phyloP scores from a whole-genome alignment of 2,797 vertebrate genomes.

The Podarcis siculus region DNA sequence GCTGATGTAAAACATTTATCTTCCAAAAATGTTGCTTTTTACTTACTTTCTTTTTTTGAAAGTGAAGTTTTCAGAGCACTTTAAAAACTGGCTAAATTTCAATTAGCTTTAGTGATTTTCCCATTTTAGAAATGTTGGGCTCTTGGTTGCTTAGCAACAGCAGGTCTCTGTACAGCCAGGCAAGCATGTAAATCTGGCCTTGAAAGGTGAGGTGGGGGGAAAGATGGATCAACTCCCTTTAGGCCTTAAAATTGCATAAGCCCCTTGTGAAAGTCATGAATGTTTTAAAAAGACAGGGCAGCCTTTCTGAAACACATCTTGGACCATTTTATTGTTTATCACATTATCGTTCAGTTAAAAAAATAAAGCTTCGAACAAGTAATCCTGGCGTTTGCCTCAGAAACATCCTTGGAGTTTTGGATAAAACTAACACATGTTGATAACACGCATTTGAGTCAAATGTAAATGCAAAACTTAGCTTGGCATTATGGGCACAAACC shows the following conservation, averaged over 20 bases:
- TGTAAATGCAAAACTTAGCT: no score
- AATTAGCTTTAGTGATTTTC: constrained; percentile 50
- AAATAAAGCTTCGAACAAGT: neutral
- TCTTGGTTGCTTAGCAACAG: constrained; percentile 62
- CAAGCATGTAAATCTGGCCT: constrained; percentile 16
- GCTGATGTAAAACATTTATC: neutral
- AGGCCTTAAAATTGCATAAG: neutral
- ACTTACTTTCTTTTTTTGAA: no score
- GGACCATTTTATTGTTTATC: neutral
- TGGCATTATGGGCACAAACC: no score
- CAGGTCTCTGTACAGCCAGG: constrained; percentile 1
- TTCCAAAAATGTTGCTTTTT: neutral
- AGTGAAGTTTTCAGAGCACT: neutral
- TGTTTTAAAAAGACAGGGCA: neutral
- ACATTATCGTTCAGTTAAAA: neutral
- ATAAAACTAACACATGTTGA: neutral
- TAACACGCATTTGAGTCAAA: no score
- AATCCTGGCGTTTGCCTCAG: neutral
- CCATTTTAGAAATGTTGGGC: constrained; percentile 35
- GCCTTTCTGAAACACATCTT: constrained; percentile 4
- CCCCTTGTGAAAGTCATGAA: neutral
- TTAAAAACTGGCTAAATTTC: constrained; percentile 10
- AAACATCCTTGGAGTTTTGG: neutral
- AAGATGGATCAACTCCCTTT: constrained; percentile 28
- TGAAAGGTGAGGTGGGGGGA: constrained; percentile 47